Conservation (phyloP, 2,888 invertebrate genomes). For the Noctua janthe region DNA sequence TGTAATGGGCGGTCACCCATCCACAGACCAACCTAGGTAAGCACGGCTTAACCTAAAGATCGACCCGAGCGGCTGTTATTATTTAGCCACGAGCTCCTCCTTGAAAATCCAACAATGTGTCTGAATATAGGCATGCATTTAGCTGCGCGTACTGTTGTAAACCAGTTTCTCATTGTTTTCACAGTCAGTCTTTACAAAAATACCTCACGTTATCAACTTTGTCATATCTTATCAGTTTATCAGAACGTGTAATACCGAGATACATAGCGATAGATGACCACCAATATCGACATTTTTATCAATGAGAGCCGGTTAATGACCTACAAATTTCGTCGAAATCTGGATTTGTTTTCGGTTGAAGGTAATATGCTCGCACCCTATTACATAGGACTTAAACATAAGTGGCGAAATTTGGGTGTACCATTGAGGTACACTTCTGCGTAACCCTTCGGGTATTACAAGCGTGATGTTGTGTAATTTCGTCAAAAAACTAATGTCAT, state of each 20-base stretch:
- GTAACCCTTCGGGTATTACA: background rate
- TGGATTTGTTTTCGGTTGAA: background rate
- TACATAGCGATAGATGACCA: conserved; percentile 26
- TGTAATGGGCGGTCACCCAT: too few species aligned
- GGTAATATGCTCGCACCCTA: background rate
- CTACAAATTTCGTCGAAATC: background rate
- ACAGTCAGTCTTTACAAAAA: conserved; percentile 4
- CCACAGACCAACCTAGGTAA: too few species aligned
- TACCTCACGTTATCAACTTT: background rate
- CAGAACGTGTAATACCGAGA: conserved; percentile 17
- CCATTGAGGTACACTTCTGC: background rate
- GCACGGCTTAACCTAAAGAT: too few species aligned
- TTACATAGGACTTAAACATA: background rate
- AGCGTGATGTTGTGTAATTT: background rate
- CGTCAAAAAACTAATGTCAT: background rate
- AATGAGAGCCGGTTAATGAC: conserved; percentile 35
- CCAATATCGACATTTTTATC: conserved; percentile 34
- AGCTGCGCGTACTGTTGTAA: background rate
- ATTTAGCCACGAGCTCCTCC: too few species aligned
- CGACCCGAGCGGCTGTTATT: too few species aligned
- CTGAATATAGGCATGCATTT: background rate
- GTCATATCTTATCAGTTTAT: conserved; percentile 31
- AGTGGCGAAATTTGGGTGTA: background rate
- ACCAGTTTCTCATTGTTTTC: conserved; percentile 6
- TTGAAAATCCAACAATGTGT: background rate